phyloP scores from a whole-genome alignment of 2,797 vertebrate genomes.

The Erpetoichthys calabaricus region DNA sequence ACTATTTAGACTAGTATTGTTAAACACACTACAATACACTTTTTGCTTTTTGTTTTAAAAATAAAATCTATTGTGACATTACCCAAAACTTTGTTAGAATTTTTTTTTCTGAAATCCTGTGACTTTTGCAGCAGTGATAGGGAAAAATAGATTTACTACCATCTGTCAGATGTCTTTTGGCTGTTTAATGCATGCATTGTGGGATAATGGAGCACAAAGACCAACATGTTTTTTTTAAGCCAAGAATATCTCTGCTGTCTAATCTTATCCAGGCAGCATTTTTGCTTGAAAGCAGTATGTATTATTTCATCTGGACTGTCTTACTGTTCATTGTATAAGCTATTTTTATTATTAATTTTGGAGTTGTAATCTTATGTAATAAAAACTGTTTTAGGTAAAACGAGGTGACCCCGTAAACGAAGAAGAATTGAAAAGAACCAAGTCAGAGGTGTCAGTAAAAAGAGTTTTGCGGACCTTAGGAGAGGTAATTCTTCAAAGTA shows the following conservation, averaged over 20 bases:
- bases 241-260: conserved; percentile 4
- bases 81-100: conserved; percentile 1
- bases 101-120: conserved; percentile 15
- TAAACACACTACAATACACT: no score
- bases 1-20: no score
- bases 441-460: conserved; percentile 29
- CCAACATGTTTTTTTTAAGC: not conserved
- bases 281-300: not conserved
- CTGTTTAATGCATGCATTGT: not conserved
- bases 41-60: conserved; percentile 18
- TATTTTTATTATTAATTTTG: no score
- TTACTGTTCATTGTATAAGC: no score
- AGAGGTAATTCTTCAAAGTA: conserved; percentile 40
- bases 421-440: conserved; percentile 37
- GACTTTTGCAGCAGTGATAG: conserved; percentile 6
- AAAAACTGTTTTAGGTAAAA: conserved; percentile 37
- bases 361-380: no score
- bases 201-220: not conserved
- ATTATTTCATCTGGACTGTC: no score
- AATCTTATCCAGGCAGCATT: not conserved
- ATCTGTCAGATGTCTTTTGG: not conserved
- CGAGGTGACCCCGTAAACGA: conserved; percentile 36
- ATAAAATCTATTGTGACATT: conserved; percentile 6
- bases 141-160: not conserved
- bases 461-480: conserved; percentile 37